Conservation (phyloP, 2,888 invertebrate genomes). For the Eumerus sabulonum region DNA sequence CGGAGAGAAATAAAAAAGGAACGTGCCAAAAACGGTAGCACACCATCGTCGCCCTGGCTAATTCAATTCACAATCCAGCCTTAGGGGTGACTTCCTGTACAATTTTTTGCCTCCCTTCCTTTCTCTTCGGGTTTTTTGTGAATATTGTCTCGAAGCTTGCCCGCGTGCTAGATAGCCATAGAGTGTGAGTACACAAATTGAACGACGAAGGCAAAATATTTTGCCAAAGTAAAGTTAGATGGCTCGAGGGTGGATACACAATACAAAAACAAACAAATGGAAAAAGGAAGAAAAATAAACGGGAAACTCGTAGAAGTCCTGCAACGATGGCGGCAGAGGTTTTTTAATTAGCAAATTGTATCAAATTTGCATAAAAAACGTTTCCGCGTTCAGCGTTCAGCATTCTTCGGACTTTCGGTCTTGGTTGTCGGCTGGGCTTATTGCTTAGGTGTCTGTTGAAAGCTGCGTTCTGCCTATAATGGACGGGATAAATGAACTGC, state of each 20-base stretch:
- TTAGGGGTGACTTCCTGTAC: constrained; percentile 23
- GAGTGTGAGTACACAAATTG: constrained; percentile 43
- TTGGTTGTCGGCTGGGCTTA: not conserved
- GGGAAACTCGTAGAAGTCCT: constrained; percentile 12
- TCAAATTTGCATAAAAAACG: constrained; percentile 63
- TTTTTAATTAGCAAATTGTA: constrained; percentile 68
- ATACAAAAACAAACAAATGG: not conserved
- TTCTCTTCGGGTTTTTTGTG: no score
- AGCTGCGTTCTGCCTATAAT: constrained; percentile 27
- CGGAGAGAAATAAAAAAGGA: constrained; percentile 12
- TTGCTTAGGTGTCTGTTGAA: constrained; percentile 53
- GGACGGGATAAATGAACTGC: constrained; percentile 45
- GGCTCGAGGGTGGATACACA: constrained; percentile 7
- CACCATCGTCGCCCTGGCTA: constrained; percentile 59
- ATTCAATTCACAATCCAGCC: constrained; percentile 61
- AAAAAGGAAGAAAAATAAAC: constrained; percentile 1
- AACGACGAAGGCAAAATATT: constrained; percentile 58
- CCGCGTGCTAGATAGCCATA: constrained; percentile 36
- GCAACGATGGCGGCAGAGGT: constrained; percentile 32
- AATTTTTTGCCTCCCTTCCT: constrained; percentile 24
- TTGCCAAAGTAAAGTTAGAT: constrained; percentile 55
- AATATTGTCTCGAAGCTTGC: no score
- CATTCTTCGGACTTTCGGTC: constrained; percentile 8
- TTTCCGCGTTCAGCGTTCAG: constrained; percentile 36
- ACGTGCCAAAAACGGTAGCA: constrained; percentile 63